Evolutionary conservation across 2,113 vertebrate species (phyloP), one percentile per base, ranked within the genome.

Genomic region (Macheiramphus alcinus): DNA sequence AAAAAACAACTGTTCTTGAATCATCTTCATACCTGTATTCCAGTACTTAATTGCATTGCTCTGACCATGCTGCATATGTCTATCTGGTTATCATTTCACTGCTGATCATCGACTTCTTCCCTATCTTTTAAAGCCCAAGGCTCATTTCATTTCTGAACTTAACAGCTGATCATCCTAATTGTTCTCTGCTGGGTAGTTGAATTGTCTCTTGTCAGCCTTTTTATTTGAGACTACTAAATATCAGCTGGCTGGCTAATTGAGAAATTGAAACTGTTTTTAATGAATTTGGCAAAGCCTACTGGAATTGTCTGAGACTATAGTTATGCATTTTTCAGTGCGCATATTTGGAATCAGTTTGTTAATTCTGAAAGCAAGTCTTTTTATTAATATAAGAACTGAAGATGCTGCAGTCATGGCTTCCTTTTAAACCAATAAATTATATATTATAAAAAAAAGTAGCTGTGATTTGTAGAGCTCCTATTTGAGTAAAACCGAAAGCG

Each of bases 221-320:
- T 62, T 96, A 67, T 92, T 79, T 82, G 91, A 88, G 94, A 88
- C 91, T 87, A 63, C 78, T 87, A 87, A 96, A 81, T 94, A 67
- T 79, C 95, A 88, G 75, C 65, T 97, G 93, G 61, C 96, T 97
- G 97, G 58, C 94, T 90, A 96, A 96, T 88, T 92, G 94, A 95
- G 95, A 97, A 95, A 95, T 93, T 72, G 88, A 78, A 94, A 61
- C 59, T 67, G 78, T 75, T 97, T 86, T 73, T 76, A 94, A 85
- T 81, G 79, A 94, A 94, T 95, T 96, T 97, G 96, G 82, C 90
- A 95, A 94, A 93, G 42, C 90, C 96, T 82, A 21, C 75, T 96
- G 94, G 94, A 97, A 93, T 89, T 91, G 75, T 94, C 88, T 83
- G 88, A 83, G 89, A 96, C 74, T 75, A 88, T 75, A 96, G 92